Conservation (phyloP, 2,888 invertebrate species). For the Augochlorella aurata region DNA sequence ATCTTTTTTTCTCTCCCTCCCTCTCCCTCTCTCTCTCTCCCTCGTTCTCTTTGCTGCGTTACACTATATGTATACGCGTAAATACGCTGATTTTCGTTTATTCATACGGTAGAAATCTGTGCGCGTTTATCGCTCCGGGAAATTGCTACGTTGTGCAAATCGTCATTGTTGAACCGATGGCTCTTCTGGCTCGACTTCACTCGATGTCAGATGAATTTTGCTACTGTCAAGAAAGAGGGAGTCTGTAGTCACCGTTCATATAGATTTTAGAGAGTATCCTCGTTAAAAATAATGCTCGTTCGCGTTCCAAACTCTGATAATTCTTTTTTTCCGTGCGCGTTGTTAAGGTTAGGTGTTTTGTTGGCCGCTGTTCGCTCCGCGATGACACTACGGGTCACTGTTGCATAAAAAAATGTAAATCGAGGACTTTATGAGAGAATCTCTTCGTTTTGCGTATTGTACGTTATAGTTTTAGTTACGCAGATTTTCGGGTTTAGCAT, state of each 20-base stretch:
- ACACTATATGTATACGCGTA: no score
- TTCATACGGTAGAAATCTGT: background rate
- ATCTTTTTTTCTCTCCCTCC: background rate
- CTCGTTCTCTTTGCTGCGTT: no score
- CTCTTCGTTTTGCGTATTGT: no score
- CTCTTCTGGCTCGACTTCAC: background rate
- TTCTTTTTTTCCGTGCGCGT: background rate
- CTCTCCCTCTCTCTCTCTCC: no score
- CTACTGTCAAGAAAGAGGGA: constrained; percentile 3
- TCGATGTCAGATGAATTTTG: background rate
- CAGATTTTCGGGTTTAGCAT: no score
- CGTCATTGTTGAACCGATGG: background rate
- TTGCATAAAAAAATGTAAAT: no score
- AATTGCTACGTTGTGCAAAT: background rate
- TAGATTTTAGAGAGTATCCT: background rate
- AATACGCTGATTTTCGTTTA: no score
- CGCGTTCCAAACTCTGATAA: background rate
- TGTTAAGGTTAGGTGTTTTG: background rate
- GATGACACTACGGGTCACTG: no score
- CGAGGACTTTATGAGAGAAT: no score
- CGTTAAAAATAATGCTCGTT: background rate
- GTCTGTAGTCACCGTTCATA: background rate
- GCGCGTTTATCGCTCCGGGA: background rate
- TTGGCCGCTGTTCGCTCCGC: no score
- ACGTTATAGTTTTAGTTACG: no score